phyloP scores from a whole-genome alignment of 30 jellyfish, hydroid and myxozoan genomes.

The Mastigias papua region DNA sequence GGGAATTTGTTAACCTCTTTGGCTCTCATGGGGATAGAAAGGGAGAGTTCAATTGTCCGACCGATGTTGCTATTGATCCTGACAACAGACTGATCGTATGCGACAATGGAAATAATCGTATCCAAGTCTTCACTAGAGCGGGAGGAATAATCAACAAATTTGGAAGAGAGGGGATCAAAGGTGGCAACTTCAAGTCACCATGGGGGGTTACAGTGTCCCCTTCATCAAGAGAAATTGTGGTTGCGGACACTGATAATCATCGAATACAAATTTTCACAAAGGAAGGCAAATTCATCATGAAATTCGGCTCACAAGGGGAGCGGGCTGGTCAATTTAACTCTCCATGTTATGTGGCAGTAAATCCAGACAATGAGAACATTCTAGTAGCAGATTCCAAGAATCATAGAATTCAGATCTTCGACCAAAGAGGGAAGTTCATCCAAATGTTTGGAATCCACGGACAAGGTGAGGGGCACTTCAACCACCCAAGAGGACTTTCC shows the following conservation, averaged over 20 bases:
- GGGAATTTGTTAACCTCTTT: slow-evolving; percentile 91
- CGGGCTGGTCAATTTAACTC: slow-evolving; percentile 98
- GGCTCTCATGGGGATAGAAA: slow-evolving; percentile 99
- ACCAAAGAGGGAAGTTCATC: slow-evolving; percentile 91
- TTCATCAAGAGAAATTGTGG: slow-evolving; percentile 84
- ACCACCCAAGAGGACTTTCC: slow-evolving; percentile 98
- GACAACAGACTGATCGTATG: slow-evolving; percentile 90
- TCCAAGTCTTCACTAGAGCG: slow-evolving; percentile 90
- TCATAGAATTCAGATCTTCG: slow-evolving; percentile 95
- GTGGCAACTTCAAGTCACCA: slow-evolving; percentile 95
- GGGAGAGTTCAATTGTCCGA: slow-evolving; percentile 98
- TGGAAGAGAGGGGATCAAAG: slow-evolving; percentile 95
- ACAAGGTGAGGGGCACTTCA: slow-evolving; percentile 93
- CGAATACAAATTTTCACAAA: slow-evolving; percentile 87
- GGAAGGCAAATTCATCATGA: slow-evolving; percentile 97
- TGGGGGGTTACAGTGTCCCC: slow-evolving; percentile 98
- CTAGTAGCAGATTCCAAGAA: slow-evolving; percentile 95
- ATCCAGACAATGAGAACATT: slow-evolving; percentile 90
- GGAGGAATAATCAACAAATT: slow-evolving; percentile 89
- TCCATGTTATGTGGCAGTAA: slow-evolving; percentile 96
- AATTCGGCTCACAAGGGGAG: slow-evolving; percentile 96
- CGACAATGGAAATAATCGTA: slow-evolving; percentile 96
- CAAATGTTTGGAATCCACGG: slow-evolving; percentile 95
- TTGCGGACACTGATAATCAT: slow-evolving; percentile 97
- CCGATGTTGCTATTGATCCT: slow-evolving; percentile 97